Evolutionary conservation across 1,140 invertebrate species (phyloP), one percentile per base, ranked within the genome.

Genomic region (Magallana angulata): DNA sequence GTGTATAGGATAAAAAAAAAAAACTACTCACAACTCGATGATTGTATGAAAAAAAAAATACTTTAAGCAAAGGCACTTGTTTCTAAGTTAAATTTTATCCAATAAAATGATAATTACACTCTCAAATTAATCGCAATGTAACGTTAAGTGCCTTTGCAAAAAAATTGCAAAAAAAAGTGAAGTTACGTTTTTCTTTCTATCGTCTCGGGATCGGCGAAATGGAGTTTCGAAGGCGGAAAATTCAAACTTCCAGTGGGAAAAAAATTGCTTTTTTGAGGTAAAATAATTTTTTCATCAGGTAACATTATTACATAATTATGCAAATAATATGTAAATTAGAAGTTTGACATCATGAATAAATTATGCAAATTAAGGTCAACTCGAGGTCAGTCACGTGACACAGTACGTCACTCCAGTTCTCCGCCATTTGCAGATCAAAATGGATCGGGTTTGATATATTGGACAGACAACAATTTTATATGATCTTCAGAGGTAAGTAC

Each of bases 281-380:
- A 14, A 82, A 11, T 7, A 57, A 9, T 7, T 16, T n/a, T 56
- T 57, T 57, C 16, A 7, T 57, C 0, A 30, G 0, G 16, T 56
- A 16, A 57, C 14, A 82, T 57, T 82, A 57, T 82, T 82, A 58
- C 48, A 57, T 62, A 59, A 62, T 85, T 89, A 89, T 89, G 88
- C 85, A 89, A 89, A 89, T 89, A 80, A 87, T 81, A 89, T 89
- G 88, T 76, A 86, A 89, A 89, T 89, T 12, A 86, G 14, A 18
- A 76, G 62, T 56, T 24, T 89, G 88, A 89, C 88, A 85, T 89
- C 88, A 89, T 89, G 88, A 56, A 89, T 89, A 89, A 86, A 85
- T 89, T 89, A 89, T 89, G 85, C 88, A 80, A 87, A 89, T 89
- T 84, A 89, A 85, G 36, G 71, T 62, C 85, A 68, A 80, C 57